Evolutionary conservation across 2,113 vertebrate genomes (phyloP), one percentile per base, ranked within the genome.

Genomic region (Archocentrus centrarchus): DNA sequence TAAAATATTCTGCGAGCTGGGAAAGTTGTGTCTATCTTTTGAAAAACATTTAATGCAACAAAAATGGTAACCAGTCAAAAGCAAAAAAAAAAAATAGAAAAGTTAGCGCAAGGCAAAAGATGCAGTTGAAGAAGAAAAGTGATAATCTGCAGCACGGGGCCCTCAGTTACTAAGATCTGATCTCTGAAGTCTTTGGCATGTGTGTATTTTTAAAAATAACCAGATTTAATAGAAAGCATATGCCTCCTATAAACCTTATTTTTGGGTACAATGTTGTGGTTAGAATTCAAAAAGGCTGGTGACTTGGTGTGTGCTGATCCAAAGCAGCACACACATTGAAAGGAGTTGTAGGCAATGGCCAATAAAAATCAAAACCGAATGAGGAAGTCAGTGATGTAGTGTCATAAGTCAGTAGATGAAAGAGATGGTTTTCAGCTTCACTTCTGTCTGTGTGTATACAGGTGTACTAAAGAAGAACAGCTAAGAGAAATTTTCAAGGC

Each of bases 11-110:
- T 77, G 32, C 2, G 0, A 80, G 30, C 17, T 1, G 14, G 64
- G 17, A 14, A 32, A 1, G 9, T 50, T 50, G 44, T 32, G 44
- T 24, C 13, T 11, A 11, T 73, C n/a, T 62, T 14, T 41, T 66
- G 32, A 58, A 11, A 39, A 27, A 80, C 59, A 64, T 82, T 11
- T 60, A 50, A 73, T 50, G 55, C 22, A 22, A 20, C 47, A 60
- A 80, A 75, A 79, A 60, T 78, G 41, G 80, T 83, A 89, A 91
- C 41, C 59, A 85, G 15, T 60, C 55, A 82, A 73, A 93, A 89
- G 83, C 50, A 85, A 66, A 39, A 39, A 39, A 24, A 39, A 10
- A 10, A 39, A 39, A 39, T 3, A 3, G 35, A 64, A 70, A 55
- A 61, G 58, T 44, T 15, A 61, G 39, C 57, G 41, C 57, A n/a